Evolutionary conservation across 64 coral and sea anemone species (phyloP).

Genomic region (Trachythela sp.): DNA sequence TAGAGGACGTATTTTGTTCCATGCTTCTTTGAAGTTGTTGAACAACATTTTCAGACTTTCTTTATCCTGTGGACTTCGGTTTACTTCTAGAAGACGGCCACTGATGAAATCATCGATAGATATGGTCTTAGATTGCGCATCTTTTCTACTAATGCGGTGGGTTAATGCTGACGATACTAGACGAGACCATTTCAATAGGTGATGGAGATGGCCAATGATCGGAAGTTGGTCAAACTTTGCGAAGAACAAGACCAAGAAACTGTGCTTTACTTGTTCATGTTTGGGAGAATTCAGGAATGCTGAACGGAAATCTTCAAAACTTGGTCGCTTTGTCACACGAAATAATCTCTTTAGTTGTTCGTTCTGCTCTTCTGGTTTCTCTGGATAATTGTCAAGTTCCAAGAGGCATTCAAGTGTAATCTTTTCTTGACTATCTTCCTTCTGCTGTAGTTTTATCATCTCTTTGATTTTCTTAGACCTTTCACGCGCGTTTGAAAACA

Average conservation of each 20-base stretch:
- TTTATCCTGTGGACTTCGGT: background rate
- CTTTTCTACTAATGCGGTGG: background rate
- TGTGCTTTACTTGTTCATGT: background rate
- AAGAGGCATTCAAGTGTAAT: background rate
- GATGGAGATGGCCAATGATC: background rate
- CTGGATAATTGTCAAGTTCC: background rate
- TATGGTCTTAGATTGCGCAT: background rate
- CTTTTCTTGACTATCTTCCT: background rate
- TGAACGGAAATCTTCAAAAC: background rate
- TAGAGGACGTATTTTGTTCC: slow-evolving; percentile 51
- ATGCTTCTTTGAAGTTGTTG: slow-evolving; percentile 60
- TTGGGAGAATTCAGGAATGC: background rate
- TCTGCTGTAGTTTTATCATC: background rate
- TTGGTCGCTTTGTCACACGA: background rate
- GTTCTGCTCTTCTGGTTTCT: background rate
- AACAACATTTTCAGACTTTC: slow-evolving; percentile 46
- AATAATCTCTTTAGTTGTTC: background rate
- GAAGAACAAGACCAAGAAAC: background rate
- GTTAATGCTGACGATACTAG: background rate
- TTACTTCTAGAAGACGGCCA: slow-evolving; percentile 18
- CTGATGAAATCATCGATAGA: slow-evolving; percentile 59
- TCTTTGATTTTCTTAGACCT: background rate
- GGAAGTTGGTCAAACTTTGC: background rate
- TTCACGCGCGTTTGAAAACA: background rate
- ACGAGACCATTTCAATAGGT: background rate